These are phyloP conservation scores for Lottia scabra DNA, from an alignment of 2,888 invertebrate genomes.

Conservation along the genomic window DNA sequence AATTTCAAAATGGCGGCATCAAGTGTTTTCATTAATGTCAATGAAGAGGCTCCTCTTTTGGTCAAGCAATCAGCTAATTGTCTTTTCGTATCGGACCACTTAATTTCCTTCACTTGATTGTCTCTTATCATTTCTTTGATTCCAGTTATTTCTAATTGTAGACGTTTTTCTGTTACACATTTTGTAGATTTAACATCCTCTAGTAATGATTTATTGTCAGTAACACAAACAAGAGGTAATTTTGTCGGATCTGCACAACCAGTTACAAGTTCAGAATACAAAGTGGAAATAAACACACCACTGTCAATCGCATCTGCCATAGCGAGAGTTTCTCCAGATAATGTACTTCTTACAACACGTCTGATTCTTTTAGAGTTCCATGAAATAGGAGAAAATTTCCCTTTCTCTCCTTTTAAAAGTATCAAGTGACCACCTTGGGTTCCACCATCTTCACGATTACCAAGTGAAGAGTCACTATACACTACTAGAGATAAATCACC, in stretches of 20 bases:
- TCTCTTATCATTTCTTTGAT: not conserved
- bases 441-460: conserved; percentile 7
- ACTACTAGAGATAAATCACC: conserved; percentile 1
- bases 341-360: conserved; percentile 11
- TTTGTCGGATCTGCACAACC: conserved; percentile 4
- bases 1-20: not conserved
- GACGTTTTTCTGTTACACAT: conserved; percentile 3
- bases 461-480: conserved; percentile 6
- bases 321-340: conserved; percentile 10
- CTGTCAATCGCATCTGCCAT: conserved; percentile 13
- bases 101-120: conserved; percentile 1
- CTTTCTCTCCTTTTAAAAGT: conserved; percentile 1
- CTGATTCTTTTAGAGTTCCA: conserved; percentile 8
- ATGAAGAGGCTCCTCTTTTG: not conserved
- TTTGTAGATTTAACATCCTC: conserved; percentile 8
- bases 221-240: conserved; percentile 8
- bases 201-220: conserved; percentile 7
- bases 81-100: not conserved
- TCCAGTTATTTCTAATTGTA: not conserved
- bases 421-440: conserved; percentile 11
- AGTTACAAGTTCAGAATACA: conserved; percentile 6
- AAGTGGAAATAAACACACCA: conserved; percentile 8
- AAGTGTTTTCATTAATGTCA: conserved; percentile 5
- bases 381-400: conserved; percentile 1
- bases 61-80: conserved; percentile 5